Conservation (phyloP, 1,140 invertebrate species). For the Drosophila lacertosa region DNA sequence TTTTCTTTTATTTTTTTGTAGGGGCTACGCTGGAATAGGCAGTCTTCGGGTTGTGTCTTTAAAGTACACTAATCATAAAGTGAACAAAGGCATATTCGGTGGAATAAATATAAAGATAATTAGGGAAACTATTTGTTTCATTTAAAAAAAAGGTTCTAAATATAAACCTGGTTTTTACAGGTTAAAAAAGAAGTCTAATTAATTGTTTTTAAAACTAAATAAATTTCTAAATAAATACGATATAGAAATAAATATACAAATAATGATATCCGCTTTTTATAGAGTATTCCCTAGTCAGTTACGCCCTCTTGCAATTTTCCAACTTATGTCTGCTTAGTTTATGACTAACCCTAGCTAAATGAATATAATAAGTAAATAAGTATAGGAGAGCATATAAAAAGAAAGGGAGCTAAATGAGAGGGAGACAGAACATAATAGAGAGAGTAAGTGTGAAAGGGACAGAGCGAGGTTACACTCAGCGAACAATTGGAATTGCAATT, state of each 20-base stretch:
- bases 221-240: too few species aligned
- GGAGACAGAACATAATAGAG: background rate
- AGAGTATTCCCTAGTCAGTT: background rate
- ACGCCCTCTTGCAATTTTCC: background rate
- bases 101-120: background rate
- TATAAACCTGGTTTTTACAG: too few species aligned
- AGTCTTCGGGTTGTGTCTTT: background rate
- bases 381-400: too few species aligned
- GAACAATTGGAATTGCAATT: slow-evolving; percentile 54
- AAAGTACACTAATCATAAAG: background rate
- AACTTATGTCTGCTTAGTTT: background rate
- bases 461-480: slow-evolving; percentile 24
- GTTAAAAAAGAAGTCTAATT: too few species aligned
- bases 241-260: too few species aligned
- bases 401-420: too few species aligned
- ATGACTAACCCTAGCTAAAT: slow-evolving; percentile 26
- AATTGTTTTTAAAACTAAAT: too few species aligned
- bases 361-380: slow-evolving; percentile 2
- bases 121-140: too few species aligned
- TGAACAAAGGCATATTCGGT: background rate
- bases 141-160: too few species aligned
- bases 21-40: background rate
- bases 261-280: too few species aligned
- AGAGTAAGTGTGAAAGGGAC: too few species aligned
- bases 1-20: too few species aligned